Percentiles rank a stretch among this genome's conserved stretches.
phyloP scores from a whole-genome alignment of 2,888 invertebrate genomes.

The Drosophila nr. medialis region DNA sequence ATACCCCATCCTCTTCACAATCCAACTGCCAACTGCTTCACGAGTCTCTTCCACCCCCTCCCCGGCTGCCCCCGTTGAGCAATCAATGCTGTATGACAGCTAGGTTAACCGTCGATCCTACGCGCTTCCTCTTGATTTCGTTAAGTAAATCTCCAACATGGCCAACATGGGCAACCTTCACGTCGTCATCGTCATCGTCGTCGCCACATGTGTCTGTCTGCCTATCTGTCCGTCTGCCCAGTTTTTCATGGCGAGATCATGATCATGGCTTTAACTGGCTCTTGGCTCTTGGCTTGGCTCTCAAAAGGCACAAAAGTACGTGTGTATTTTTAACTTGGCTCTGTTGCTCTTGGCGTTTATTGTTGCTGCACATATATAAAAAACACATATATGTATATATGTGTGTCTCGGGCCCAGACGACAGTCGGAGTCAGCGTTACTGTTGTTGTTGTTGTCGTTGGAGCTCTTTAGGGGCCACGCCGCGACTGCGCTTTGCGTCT shows the following conservation, averaged over 20 bases:
- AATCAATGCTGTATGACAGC: slow-evolving; percentile 80
- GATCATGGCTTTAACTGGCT: slow-evolving; percentile 80
- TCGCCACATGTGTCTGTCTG: slow-evolving; percentile 34
- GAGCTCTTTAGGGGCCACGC: slow-evolving; percentile 36
- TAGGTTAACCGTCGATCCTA: slow-evolving; percentile 78
- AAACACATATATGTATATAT: neutral
- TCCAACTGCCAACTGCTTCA: slow-evolving; percentile 54
- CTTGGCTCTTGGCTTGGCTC: slow-evolving; percentile 40
- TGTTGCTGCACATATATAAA: slow-evolving; percentile 47
- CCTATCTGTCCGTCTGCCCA: slow-evolving; percentile 33
- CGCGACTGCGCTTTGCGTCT: slow-evolving; percentile 15
- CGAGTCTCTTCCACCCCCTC: neutral
- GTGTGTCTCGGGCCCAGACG: slow-evolving; percentile 33
- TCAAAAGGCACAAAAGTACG: slow-evolving; percentile 60
- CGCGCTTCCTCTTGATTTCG: slow-evolving; percentile 81
- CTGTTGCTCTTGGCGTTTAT: slow-evolving; percentile 57
- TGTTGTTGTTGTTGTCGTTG: slow-evolving; percentile 21
- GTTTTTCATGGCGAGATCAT: slow-evolving; percentile 79
- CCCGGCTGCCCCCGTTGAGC: slow-evolving; percentile 50
- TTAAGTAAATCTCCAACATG: slow-evolving; percentile 77
- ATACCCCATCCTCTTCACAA: slow-evolving; percentile 28
- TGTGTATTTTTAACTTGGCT: slow-evolving; percentile 73
- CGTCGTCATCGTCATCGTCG: slow-evolving; percentile 45
- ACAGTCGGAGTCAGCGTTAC: slow-evolving; percentile 21
- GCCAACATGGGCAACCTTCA: slow-evolving; percentile 71